Percentiles rank a stretch among this genome's conserved stretches.
Conservation (phyloP, 2,797 vertebrate species). For the Delichon dasypus region DNA sequence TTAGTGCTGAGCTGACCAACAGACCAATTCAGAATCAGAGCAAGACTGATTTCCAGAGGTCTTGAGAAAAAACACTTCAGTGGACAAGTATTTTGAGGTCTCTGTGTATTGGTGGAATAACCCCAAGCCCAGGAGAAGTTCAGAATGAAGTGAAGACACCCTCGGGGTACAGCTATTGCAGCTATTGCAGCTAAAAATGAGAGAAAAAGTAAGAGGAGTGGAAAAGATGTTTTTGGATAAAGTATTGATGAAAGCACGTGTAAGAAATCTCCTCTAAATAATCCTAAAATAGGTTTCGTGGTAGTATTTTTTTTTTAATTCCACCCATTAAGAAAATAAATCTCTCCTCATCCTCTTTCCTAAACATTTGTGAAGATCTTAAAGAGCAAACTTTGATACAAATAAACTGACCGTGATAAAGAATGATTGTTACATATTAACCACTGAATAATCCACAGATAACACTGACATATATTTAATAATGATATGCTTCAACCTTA, state of each 20-base stretch:
- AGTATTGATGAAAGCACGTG: not conserved
- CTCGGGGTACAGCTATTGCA: not conserved
- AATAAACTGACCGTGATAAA: not conserved
- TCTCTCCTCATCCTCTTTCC: not conserved
- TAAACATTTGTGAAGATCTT: not conserved
- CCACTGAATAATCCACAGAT: not conserved
- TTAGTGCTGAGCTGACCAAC: not conserved
- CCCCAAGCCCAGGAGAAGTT: not conserved
- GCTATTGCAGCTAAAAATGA: not conserved
- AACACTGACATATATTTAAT: not conserved
- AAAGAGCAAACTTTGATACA: not conserved
- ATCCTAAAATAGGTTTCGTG: not conserved
- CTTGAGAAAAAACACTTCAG: not conserved
- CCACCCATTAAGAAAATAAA: not conserved
- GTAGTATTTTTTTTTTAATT: not conserved
- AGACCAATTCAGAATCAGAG: not conserved
- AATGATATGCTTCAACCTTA: not conserved
- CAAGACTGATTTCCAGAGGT: not conserved
- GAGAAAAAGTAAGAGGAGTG: not conserved
- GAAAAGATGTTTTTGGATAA: not conserved
- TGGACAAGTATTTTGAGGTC: not conserved
- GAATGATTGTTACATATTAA: not conserved
- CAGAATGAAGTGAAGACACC: not conserved
- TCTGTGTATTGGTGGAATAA: not conserved
- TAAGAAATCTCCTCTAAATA: not conserved